Evolutionary conservation across 1,140 invertebrate species (phyloP).

Genomic region (Zaprionus capensis): DNA sequence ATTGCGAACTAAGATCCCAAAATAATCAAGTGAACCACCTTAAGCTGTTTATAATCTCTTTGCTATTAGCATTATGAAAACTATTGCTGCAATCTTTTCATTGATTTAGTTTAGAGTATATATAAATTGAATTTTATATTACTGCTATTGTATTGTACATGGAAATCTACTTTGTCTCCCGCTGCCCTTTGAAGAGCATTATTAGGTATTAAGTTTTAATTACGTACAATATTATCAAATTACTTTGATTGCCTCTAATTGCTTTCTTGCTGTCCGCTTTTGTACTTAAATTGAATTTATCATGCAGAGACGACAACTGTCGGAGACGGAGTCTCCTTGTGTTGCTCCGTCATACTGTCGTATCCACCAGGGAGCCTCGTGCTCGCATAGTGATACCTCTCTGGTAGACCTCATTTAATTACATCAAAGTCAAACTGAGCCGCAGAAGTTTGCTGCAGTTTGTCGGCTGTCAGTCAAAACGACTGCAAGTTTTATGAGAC

Average conservation of each 20-base stretch:
- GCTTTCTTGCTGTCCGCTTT: constrained; percentile 8
- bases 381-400: constrained; percentile 46
- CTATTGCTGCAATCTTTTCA: not conserved
- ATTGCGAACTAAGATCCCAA: not conserved
- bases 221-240: constrained; percentile 2
- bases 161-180: not conserved
- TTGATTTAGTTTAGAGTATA: not conserved
- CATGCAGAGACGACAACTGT: constrained; percentile 59
- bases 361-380: constrained; percentile 37
- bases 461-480: constrained; percentile 57
- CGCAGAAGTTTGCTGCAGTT: constrained; percentile 64
- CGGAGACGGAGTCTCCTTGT: constrained; percentile 13
- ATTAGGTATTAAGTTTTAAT: constrained; percentile 6
- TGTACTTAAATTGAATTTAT: constrained; percentile 62
- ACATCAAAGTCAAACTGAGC: constrained; percentile 60
- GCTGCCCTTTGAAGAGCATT: not conserved
- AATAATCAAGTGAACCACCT: not conserved
- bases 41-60: not conserved
- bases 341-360: constrained; percentile 10
- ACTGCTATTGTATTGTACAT: not conserved
- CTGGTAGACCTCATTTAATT: constrained; percentile 61
- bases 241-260: constrained; percentile 5
- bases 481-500: constrained; percentile 70
- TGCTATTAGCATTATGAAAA: not conserved
- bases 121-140: not conserved